phyloP scores from a whole-genome alignment of 1,140 invertebrate species.

The Drosophila varians region DNA sequence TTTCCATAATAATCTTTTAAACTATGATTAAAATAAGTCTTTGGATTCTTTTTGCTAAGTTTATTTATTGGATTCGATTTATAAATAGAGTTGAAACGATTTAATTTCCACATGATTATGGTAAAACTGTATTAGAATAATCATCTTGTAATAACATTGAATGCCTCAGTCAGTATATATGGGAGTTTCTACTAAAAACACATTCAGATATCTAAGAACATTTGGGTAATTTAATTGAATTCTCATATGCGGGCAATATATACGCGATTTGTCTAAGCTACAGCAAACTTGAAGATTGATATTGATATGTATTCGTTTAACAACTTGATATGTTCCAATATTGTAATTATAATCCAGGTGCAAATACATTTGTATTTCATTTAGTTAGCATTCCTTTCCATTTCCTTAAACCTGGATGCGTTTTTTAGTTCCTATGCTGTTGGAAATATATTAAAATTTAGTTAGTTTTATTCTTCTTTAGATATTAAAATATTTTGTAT shows the following conservation, averaged over 20 bases:
- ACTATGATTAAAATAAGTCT: background rate
- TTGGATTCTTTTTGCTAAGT: conserved; percentile 9
- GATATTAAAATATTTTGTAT: background rate
- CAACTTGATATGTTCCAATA: conserved; percentile 47
- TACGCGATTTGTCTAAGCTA: conserved; percentile 26
- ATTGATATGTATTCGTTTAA: conserved; percentile 60
- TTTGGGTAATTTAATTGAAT: conserved; percentile 31
- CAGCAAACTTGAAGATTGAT: conserved; percentile 52
- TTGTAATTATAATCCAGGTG: conserved; percentile 23
- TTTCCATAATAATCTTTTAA: background rate
- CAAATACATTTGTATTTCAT: conserved; percentile 12
- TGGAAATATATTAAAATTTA: background rate
- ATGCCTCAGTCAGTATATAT: conserved; percentile 77
- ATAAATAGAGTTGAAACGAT: conserved; percentile 37
- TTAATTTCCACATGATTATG: conserved; percentile 28
- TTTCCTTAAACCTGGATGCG: background rate
- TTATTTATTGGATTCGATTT: conserved; percentile 41
- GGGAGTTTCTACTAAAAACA: conserved; percentile 54
- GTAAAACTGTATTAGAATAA: conserved; percentile 37
- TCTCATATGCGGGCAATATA: conserved; percentile 23
- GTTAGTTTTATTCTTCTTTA: background rate
- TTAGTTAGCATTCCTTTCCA: conserved; percentile 15
- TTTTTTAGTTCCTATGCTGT: conserved; percentile 43
- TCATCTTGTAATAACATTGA: conserved; percentile 56
- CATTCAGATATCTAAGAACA: conserved; percentile 45